Conservation (phyloP, 2,888 invertebrate species). For the Rhabditoides inermis region DNA sequence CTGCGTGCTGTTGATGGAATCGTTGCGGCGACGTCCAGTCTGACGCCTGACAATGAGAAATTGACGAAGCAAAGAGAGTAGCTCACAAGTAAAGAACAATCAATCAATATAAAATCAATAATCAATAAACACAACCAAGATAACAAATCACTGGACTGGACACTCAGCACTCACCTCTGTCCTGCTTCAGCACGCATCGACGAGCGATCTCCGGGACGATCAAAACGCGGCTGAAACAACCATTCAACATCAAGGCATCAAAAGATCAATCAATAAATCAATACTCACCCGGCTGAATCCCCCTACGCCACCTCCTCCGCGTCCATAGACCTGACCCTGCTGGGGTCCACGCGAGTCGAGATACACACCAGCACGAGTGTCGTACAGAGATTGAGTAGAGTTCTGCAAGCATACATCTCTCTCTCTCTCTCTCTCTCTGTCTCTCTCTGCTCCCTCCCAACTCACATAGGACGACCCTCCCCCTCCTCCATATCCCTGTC, state of each 20-base stretch:
- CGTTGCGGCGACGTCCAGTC: conserved; percentile 23
- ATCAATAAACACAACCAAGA: too few species aligned
- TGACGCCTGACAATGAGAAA: too few species aligned
- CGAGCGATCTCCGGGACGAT: conserved; percentile 19
- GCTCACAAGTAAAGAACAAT: too few species aligned
- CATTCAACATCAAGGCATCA: too few species aligned
- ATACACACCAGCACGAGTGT: conserved; percentile 28
- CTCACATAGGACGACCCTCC: conserved; percentile 10
- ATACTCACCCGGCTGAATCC: conserved; percentile 1
- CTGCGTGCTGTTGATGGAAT: conserved; percentile 35
- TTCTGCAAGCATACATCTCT: conserved; percentile 15
- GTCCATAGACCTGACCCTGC: too few species aligned
- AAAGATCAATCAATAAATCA: conserved; percentile 3
- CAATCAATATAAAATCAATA: too few species aligned
- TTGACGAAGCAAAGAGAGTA: too few species aligned
- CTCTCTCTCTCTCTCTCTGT: not conserved
- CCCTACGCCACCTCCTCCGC: not conserved
- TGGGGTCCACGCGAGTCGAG: conserved; percentile 10
- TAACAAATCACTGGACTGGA: too few species aligned
- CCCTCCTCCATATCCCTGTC: not conserved
- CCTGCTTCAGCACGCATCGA: conserved; percentile 26
- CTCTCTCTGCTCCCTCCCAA: conserved; percentile 1
- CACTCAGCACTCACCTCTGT: conserved; percentile 3
- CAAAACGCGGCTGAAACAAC: too few species aligned
- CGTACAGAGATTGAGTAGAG: conserved; percentile 34